Evolutionary conservation across 1,140 invertebrate species (phyloP), one percentile per base, ranked within the genome.

Genomic region (Drosophila eugracilis): DNA sequence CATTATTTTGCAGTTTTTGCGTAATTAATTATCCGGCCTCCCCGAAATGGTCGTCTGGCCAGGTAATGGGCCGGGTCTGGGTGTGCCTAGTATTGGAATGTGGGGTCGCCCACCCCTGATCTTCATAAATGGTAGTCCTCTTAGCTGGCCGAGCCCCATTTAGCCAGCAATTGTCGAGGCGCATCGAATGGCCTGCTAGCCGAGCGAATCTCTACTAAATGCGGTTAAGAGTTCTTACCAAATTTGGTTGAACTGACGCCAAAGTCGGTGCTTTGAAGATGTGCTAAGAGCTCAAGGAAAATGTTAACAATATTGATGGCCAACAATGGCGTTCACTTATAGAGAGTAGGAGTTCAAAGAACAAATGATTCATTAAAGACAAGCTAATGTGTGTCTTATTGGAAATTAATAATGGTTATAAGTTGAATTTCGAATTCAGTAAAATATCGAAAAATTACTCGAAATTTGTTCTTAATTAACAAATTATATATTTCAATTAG

Each of bases 1-100:
- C 76, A 85, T 77, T 85, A 80, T 76, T 75, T 76, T 85, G 73
- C 77, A 86, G 50, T 65, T 63, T 63, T 74, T 55, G 47, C 55
- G 37, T 69, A 74, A 81, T 81, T 86, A 73, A 85, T 86, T 80
- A 65, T 28, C 34, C 39, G 44, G 48, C 42, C 21, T 37, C 42
- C 65, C 55, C 28, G 36, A 57, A n/a, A n/a, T n/a, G n/a, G n/a
- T n/a, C n/a, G n/a, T 73, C 77, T 67, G 74, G 73, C 45, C 49
- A 32, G 47, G 41, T 54, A 60, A 60, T 60, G 58, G 49, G 15
- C 24, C 42, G 47, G 39, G 24, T 50, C 52, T 75, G 48, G 57
- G 76, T 37, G 71, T 60, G 39, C 39, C 26, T 65, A 50, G 41
- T 28, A 22, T 30, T 4, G 57, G 69, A 63, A 74, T 73, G 69